These are phyloP conservation scores for Leptopilina myrica DNA, from an alignment of 2,888 invertebrate genomes.

Conservation along the genomic window DNA sequence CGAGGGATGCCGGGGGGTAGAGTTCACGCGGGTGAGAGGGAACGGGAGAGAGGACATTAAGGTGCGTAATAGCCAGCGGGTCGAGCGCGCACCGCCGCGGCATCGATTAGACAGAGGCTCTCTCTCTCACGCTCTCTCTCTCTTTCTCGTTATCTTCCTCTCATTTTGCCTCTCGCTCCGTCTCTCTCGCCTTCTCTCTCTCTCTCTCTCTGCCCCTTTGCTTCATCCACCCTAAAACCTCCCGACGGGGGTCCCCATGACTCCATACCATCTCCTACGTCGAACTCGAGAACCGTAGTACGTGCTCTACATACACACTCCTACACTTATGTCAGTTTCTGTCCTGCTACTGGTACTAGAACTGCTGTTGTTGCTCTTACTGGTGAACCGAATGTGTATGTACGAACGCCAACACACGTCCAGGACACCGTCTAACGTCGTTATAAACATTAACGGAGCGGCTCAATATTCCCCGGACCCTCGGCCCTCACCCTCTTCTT, in stretches of 20 bases:
- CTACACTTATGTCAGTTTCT: slow-evolving; percentile 69
- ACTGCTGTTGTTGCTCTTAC: slow-evolving; percentile 29
- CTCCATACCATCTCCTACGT: slow-evolving; percentile 66
- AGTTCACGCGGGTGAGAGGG: slow-evolving; percentile 56
- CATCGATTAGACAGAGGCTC: slow-evolving; percentile 76
- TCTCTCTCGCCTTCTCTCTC: slow-evolving; percentile 51
- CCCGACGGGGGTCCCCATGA: slow-evolving; percentile 61
- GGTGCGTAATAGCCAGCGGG: slow-evolving; percentile 77
- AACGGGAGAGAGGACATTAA: slow-evolving; percentile 74
- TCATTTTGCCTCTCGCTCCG: slow-evolving; percentile 56
- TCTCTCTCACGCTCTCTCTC: slow-evolving; percentile 68
- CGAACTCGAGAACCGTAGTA: slow-evolving; percentile 72
- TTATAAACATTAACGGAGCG: slow-evolving; percentile 76
- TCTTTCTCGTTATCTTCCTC: slow-evolving; percentile 56
- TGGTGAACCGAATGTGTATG: slow-evolving; percentile 54
- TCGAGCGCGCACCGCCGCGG: slow-evolving; percentile 76
- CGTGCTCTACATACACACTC: slow-evolving; percentile 76
- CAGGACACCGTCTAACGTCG: slow-evolving; percentile 72
- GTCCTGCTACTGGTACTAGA: slow-evolving; percentile 55
- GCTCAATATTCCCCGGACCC: slow-evolving; percentile 75
- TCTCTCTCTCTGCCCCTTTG: slow-evolving; percentile 49
- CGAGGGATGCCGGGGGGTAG: slow-evolving; percentile 52
- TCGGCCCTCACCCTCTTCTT: slow-evolving; percentile 58
- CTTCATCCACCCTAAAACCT: slow-evolving; percentile 41
- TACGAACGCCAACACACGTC: slow-evolving; percentile 52